Base-by-base conservation (phyloP, 2,888 invertebrate species). In the Andrena marginata region DNA sequence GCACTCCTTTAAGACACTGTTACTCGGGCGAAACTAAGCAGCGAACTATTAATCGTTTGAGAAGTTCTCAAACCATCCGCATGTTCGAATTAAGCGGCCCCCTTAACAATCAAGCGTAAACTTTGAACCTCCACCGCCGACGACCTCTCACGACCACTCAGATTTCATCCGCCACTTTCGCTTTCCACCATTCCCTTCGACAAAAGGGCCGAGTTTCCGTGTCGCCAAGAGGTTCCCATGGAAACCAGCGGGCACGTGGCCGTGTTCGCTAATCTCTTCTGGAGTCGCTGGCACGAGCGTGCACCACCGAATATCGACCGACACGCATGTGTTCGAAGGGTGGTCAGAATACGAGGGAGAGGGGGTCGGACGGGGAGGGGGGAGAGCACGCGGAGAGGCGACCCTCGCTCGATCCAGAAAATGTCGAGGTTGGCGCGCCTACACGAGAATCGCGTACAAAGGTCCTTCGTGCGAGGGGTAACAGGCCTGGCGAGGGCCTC, bases 171-270 rank as follows among this genome's bases (percentile, higher is more conserved):
- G 20, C 42, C 56, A 63, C 74, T 64, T 49, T 77, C 60, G 42
- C 64, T 68, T 77, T 77, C 67, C 54, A 48, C 33, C 33, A 7
- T 29, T 33, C 16, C 26, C n/a, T 29, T 23, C 54, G 20, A 49
- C 80, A n/a, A 68, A 42, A 51, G n/a, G 26, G 33, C 8, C 23
- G 63, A 74, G 35, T 48, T 74, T 74, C 35, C 29, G 13, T 56
- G 20, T 49, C 73, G 29, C 35, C 23, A 63, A 81, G 88, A 84
- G 85, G 92, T 91, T 89, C 87, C 90, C 90, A 92, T 92, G 90
- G 92, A 85, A 90, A 92, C 92, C 89, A 90, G 80, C 84, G 2
- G 33, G 33, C 89, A 85, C 88, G 85, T 86, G 85, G 77, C n/a
- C 49, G 48, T 56, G 56, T 59, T 59, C 29, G 75, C 56, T 85